These are phyloP conservation scores for Hipparchia sbordonii DNA, from an alignment of 2,888 invertebrate species.

Conservation along the genomic window DNA sequence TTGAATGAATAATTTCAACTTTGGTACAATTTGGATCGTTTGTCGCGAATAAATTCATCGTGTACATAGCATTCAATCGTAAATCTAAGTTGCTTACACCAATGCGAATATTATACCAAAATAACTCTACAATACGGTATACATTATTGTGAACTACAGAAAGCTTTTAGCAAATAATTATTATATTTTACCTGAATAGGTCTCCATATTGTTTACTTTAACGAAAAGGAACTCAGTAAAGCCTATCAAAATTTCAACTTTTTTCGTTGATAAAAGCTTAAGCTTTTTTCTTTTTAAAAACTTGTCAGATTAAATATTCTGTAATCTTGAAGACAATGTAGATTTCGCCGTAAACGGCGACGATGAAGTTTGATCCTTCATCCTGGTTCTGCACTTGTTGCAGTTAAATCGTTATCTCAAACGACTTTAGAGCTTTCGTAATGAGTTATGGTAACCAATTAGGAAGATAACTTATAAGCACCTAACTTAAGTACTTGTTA, in stretches of 20 bases:
- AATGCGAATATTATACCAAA: not conserved
- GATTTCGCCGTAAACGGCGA: not conserved
- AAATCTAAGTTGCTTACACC: not conserved
- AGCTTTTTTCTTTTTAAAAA: too few relatives aligned
- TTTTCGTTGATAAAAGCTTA: too few relatives aligned
- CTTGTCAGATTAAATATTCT: too few relatives aligned
- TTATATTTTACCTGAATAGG: too few relatives aligned
- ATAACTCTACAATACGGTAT: not conserved
- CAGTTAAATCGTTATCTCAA: not conserved
- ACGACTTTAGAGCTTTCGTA: not conserved
- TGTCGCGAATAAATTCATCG: slow-evolving; percentile 17
- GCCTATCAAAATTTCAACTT: too few relatives aligned
- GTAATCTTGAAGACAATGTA: too few relatives aligned
- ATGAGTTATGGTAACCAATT: not conserved
- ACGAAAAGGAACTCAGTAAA: too few relatives aligned
- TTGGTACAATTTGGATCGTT: slow-evolving; percentile 29
- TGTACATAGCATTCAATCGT: slow-evolving; percentile 11
- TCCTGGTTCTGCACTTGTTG: not conserved
- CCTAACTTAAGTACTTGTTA: not conserved
- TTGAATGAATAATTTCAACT: slow-evolving; percentile 46
- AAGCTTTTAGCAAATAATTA: too few relatives aligned
- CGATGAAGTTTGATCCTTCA: not conserved
- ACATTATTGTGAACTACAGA: too few relatives aligned
- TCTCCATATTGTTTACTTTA: too few relatives aligned
- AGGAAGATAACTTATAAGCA: not conserved